Evolutionary conservation across 2,888 invertebrate species (phyloP).

Genomic region (Rhagium mordax): DNA sequence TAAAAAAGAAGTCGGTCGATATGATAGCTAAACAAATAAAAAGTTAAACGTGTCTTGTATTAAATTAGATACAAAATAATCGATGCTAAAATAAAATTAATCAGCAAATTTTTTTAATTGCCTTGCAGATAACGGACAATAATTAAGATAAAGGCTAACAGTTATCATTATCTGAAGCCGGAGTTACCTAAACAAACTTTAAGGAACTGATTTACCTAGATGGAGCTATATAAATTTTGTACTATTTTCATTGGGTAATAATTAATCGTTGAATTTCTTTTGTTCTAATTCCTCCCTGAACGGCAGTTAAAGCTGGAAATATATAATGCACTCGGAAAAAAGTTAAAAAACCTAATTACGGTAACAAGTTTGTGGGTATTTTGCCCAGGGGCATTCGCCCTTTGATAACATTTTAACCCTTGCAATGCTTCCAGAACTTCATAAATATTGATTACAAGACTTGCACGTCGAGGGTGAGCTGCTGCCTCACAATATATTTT

Average conservation of each 20-base stretch:
- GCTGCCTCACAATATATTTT: conserved; percentile 27
- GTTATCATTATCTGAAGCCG: background rate
- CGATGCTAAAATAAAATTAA: background rate
- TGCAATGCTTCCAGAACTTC: conserved; percentile 36
- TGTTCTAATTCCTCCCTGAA: conserved; percentile 33
- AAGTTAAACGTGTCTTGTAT: background rate
- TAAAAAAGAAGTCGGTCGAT: background rate
- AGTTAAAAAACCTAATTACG: conserved; percentile 59
- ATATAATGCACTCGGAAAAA: conserved; percentile 37
- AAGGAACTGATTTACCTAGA: background rate
- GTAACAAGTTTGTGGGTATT: conserved; percentile 59
- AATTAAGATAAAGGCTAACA: background rate
- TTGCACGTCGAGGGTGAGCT: conserved; percentile 18
- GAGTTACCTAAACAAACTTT: background rate
- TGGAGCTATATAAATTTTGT: conserved; percentile 2
- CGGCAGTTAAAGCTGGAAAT: conserved; percentile 33
- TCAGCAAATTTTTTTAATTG: background rate
- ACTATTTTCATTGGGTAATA: conserved; percentile 23
- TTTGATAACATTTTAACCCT: conserved; percentile 57
- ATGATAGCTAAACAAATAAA: background rate
- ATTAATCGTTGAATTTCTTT: conserved; percentile 31
- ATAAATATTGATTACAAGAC: conserved; percentile 34
- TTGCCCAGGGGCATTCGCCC: conserved; percentile 56
- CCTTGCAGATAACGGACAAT: background rate
- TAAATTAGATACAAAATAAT: too few relatives aligned